Base-by-base conservation (phyloP, 1,140 invertebrate species). In the Asobara japonica region DNA sequence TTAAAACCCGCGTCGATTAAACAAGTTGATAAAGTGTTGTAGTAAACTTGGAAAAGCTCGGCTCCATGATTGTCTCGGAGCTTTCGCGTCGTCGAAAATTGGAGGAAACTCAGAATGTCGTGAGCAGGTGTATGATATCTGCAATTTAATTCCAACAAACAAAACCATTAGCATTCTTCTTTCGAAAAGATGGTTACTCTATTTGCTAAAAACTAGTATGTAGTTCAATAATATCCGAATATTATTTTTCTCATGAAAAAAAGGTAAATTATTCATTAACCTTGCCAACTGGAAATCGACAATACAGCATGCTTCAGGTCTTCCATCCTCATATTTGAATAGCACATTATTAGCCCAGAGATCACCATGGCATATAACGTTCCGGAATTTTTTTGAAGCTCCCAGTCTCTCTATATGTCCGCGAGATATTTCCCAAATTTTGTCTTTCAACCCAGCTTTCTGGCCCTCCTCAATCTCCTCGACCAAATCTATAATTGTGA, bases 331-430 rank as follows among this genome's bases (percentile, higher is more conserved):
- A 70, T 89, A 89, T 78, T 90, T 91, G 71, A 91, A 91, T 75
- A 92, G 82, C 41, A 92, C 88, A 78, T 92, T 92, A 68, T 91
- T 91, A 0, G 89, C 82, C 91, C 91, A 92, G n/a, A 91, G 77
- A 81, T 92, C 91, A 0, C 91, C 91, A 68, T 92, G 91, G 71
- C 90, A 90, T 2, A 92, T 74, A 0, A 91, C 90, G 31, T 89
- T 86, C 33, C 85, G 85, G 36, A 86, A 88, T 69, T 86, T 87
- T 0, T 76, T 69, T 1, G 89, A 90, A 0, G 89, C 87, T 64
- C 84, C 83, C 29, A 88, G 81, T 65, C 84, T 74, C 2, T 82
- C 69, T 3, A 16, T 79, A 69, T 75, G 84, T 31, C 0, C 8
- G 20, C 1, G 73, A 71, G 13, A 79, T 29, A 0, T 67, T 56